Percentiles rank a stretch among this genome's conserved stretches.
These are phyloP conservation scores for Ochlodes sylvanus DNA, from an alignment of 2,888 invertebrate genomes.

Conservation along the genomic window DNA sequence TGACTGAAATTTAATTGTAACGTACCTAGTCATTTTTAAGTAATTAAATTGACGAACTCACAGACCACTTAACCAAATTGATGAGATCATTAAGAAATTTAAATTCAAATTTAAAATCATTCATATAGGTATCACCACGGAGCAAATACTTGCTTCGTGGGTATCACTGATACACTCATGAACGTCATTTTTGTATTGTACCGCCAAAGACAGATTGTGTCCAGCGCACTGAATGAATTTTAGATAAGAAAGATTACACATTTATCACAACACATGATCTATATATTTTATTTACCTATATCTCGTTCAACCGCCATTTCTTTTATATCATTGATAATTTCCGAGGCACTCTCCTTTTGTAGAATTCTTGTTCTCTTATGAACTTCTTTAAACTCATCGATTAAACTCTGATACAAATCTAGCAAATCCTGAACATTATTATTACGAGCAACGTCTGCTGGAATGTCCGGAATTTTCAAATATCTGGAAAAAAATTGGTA, in stretches of 20 bases:
- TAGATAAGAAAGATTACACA: no score
- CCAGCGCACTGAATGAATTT: no score
- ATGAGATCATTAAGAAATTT: no score
- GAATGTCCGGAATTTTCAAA: constrained; percentile 87
- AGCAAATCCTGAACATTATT: constrained; percentile 89
- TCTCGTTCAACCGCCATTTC: constrained; percentile 95
- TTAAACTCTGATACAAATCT: constrained; percentile 89
- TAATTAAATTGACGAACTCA: no score
- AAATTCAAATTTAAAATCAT: no score
- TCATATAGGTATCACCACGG: no score
- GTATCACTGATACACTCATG: no score
- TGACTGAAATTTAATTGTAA: constrained; percentile 59
- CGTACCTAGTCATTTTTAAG: not conserved
- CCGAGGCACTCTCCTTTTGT: constrained; percentile 88
- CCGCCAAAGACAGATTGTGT: no score
- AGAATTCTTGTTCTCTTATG: constrained; percentile 89
- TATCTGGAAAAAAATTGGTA: constrained; percentile 57
- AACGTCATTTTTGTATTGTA: no score
- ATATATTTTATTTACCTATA: constrained; percentile 88
- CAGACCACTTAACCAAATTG: no score
- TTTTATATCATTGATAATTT: constrained; percentile 93
- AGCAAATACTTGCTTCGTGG: no score
- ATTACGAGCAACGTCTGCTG: constrained; percentile 90
- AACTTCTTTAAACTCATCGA: constrained; percentile 92
- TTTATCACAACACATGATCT: no score